A percentile compares a stretch with the other conserved stretches of the same genome.
Evolutionary conservation across 2,113 vertebrate species (phyloP).

Genomic region (Aegithalos caudatus): DNA sequence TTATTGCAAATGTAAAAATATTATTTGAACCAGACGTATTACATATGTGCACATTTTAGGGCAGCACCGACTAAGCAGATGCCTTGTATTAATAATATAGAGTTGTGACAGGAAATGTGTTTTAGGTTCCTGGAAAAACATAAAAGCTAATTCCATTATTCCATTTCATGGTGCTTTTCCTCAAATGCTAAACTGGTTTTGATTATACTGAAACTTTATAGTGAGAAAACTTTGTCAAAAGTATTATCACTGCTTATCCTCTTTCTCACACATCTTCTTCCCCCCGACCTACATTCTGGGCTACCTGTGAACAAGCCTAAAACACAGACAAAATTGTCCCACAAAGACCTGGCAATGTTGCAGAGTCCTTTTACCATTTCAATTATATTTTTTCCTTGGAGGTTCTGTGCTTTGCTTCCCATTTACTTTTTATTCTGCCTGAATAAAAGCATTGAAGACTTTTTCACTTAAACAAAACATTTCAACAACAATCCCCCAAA

Average conservation of each 20-base stretch:
- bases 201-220: slow-evolving; percentile 71
- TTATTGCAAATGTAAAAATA: slow-evolving; percentile 64
- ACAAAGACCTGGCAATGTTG: neutral
- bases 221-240: slow-evolving; percentile 60
- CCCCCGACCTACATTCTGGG: slow-evolving; percentile 31
- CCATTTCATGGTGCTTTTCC: slow-evolving; percentile 75
- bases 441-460: slow-evolving; percentile 7
- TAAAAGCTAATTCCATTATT: slow-evolving; percentile 82
- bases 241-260: slow-evolving; percentile 18
- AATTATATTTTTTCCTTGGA: neutral
- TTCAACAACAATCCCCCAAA: slow-evolving; percentile 49
- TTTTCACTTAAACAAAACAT: slow-evolving; percentile 49
- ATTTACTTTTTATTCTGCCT: neutral
- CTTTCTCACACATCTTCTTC: neutral
- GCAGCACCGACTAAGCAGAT: slow-evolving; percentile 70
- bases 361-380: neutral
- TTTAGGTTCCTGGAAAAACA: slow-evolving; percentile 80
- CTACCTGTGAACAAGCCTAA: slow-evolving; percentile 56
- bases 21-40: slow-evolving; percentile 72
- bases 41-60: slow-evolving; percentile 70
- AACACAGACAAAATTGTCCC: neutral
- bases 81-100: slow-evolving; percentile 77
- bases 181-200: slow-evolving; percentile 74
- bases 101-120: slow-evolving; percentile 82
- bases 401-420: neutral